These are phyloP conservation scores for Muntiacus reevesi DNA, from an alignment of 2,113 vertebrate species.

Conservation along the genomic window DNA sequence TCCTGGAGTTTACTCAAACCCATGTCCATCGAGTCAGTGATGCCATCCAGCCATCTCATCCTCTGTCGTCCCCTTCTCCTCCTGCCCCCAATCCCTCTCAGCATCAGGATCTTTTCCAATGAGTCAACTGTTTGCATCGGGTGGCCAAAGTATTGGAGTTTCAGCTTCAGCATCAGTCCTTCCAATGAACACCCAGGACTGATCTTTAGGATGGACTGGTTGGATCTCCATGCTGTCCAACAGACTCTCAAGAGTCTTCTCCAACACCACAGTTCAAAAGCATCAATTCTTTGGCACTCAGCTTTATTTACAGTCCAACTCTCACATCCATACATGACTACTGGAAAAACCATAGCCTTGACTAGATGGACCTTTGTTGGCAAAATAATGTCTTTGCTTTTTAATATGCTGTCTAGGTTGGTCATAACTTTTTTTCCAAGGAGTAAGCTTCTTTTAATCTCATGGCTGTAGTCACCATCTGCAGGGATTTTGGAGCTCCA, in stretches of 20 bases:
- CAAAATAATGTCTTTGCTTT: neutral
- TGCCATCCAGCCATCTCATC: neutral
- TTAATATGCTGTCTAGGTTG: neutral
- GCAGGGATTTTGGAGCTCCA: neutral
- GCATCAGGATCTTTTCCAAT: neutral
- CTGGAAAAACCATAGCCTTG: neutral
- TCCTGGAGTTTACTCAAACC: neutral
- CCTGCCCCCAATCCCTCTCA: neutral
- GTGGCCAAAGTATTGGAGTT: neutral
- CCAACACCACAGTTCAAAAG: neutral
- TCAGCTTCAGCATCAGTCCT: neutral
- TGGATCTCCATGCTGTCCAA: neutral
- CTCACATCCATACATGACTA: neutral
- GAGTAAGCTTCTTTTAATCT: neutral
- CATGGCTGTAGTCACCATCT: neutral
- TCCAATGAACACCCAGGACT: neutral
- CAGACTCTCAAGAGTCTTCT: neutral
- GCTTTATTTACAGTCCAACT: neutral
- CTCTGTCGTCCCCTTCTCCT: neutral
- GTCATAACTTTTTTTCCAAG: neutral
- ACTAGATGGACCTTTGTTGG: rapidly evolving
- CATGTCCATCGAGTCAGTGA: neutral
- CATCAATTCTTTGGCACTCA: neutral
- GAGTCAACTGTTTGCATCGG: neutral
- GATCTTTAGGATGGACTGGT: neutral